These are phyloP conservation scores for Pterocles gutturalis DNA, from an alignment of 2,113 vertebrate genomes.

Conservation along the genomic window DNA sequence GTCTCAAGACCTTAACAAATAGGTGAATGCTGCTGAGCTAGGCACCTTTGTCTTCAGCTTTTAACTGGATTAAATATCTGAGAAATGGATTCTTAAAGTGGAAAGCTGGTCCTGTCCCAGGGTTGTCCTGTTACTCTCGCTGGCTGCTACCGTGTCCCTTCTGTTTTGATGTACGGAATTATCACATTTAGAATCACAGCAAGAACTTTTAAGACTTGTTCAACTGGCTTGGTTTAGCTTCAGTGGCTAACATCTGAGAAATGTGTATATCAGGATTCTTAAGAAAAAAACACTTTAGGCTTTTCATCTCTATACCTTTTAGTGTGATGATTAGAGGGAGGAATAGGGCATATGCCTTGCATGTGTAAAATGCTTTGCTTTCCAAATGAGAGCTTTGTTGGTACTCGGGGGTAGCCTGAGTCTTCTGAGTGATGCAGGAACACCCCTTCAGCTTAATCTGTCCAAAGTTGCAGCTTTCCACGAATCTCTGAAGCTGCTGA, in stretches of 20 bases:
- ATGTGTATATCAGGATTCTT: not conserved
- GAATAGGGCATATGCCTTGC: not conserved
- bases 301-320: conserved; percentile 25
- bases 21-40: not conserved
- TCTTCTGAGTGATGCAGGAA: not conserved
- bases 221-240: conserved; percentile 13
- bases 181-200: not conserved
- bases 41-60: not conserved
- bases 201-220: conserved; percentile 44
- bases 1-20: not conserved
- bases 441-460: not conserved
- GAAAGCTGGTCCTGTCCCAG: not conserved
- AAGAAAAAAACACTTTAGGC: not conserved
- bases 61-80: not conserved
- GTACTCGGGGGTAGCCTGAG: not conserved
- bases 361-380: not conserved
- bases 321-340: not conserved
- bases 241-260: conserved; percentile 4
- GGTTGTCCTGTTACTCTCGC: not conserved
- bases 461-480: not conserved
- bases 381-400: not conserved
- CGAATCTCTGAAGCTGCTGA: not conserved
- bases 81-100: not conserved
- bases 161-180: not conserved
- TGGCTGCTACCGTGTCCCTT: not conserved